Percentiles rank a stretch among this genome's conserved stretches.
Conservation (phyloP, 2,797 vertebrate species). For the Poecile montanus region DNA sequence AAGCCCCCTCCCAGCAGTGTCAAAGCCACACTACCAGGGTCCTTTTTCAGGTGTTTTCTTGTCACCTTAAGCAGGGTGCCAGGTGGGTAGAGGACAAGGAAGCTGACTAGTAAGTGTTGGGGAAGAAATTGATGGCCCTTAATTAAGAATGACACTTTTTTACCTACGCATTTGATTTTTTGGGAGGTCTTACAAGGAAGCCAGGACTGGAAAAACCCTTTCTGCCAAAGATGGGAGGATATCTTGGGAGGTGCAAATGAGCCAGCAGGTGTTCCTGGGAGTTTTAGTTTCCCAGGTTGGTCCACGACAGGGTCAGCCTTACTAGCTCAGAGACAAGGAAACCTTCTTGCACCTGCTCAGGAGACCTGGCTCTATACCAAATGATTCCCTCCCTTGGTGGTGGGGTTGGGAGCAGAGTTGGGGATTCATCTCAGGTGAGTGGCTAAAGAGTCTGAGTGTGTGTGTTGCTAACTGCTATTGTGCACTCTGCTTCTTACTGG, state of each 20-base stretch:
- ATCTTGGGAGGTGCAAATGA: background rate
- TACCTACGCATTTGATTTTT: background rate
- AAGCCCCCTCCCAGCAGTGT: background rate
- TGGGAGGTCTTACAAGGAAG: background rate
- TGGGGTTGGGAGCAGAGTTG: accelerated
- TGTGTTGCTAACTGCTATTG: background rate
- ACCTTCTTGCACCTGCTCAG: background rate
- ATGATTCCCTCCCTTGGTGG: accelerated
- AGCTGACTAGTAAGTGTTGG: background rate
- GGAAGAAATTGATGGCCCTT: background rate
- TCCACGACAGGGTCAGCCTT: background rate
- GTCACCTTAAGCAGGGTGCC: background rate
- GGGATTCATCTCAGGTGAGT: accelerated
- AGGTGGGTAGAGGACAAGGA: background rate
- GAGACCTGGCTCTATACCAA: background rate
- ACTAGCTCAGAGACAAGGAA: background rate
- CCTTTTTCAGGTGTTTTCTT: background rate
- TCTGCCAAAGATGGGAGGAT: background rate
- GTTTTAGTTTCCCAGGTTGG: background rate
- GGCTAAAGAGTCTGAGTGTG: background rate
- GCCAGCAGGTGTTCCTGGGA: background rate
- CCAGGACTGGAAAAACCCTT: background rate
- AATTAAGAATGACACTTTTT: background rate
- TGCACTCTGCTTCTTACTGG: background rate
- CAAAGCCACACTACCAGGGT: accelerated